Base-by-base conservation (phyloP, 1,140 invertebrate species). In the Aphelinus certus region DNA sequence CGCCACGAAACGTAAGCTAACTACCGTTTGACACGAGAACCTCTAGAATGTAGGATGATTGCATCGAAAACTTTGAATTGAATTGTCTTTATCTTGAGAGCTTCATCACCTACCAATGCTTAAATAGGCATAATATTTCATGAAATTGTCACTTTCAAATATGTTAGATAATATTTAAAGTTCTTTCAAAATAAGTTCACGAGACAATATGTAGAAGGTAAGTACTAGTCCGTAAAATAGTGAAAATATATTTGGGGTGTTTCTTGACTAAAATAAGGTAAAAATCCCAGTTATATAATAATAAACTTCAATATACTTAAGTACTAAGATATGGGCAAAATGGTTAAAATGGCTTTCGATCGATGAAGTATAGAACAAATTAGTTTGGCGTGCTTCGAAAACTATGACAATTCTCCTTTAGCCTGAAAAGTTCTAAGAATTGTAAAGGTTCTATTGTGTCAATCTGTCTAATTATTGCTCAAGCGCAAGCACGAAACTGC, bases 61-160 rank as follows among this genome's bases (percentile, higher is more conserved):
- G 80, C 77, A 82, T 86, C 79, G 76, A 43, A 83, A 86, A 84
- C 78, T 86, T 86, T 81, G 79, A 78, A 85, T 86, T 83, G 82
- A 77, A 80, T 73, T 63, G 76, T 67, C 63, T 68, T 80, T 84
- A 85, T 86, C 83, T 83, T 71, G 63, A 81, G 79, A 76, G 77
- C 77, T 77, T 79, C 79, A 81, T 84, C 81, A 67, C 56, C 26
- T 60, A 47, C 68, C 68, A 72, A 57, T 51, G n/a, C 3, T 47
- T 70, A 10, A 3, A 46, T 43, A 61, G 56, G 4, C 9, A 60
- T 1, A 45, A 60, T 43, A 43, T 60, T 5, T 43, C 58, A 7
- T 1, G 45, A 43, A 26, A 60, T 43, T 60, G 58, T 60, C 58
- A 43, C 42, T 60, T 1, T 60, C 6, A 60, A 60, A 60, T 60